Base-by-base conservation (phyloP, 1,140 invertebrate genomes). In the Lysiphlebus fabarum region DNA sequence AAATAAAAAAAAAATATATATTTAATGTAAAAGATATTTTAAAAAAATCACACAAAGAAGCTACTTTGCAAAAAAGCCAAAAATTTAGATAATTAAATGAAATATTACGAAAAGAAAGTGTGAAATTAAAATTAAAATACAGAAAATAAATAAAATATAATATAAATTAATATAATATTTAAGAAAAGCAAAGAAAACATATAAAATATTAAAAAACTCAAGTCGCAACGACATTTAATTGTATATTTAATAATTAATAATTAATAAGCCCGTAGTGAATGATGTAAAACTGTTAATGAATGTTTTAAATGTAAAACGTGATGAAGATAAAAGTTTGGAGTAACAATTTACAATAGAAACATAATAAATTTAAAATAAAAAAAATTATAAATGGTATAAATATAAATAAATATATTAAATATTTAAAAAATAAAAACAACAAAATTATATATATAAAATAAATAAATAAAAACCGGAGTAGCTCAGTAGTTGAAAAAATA, bases 251-350 rank as follows among this genome's bases (percentile, higher is more conserved):
- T 51, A 51, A 56, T 42, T 5, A 38, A 55, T 17, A 17, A 17
- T 17, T 17, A 17, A 17, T 67, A 74, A 72, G 67, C 64, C 58
- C 58, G 67, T 72, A 76, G 69, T 60, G 56, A 65, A 59, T 63
- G 69, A 74, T 66, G 62, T 65, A 66, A 70, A 66, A 69, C 65
- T 68, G 71, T 74, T 73, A 70, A 69, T 70, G 72, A 71, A 66
- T 73, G 70, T 74, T 75, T 68, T 70, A 74, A 71, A 69, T 74
- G 67, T 73, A 70, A 66, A 63, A 63, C 53, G 37, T 44, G 42
- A 51, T 49, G 47, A 17, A 49, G 26, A 36, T 48, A 38, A 47
- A 50, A 53, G 14, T 4, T 49, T 34, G 53, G 45, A 40, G 53
- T 50, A 51, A 14, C 17, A 33, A 58, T 17, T 17, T 17, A 17